Evolutionary conservation across 2,113 vertebrate species (phyloP).

Genomic region (Rousettus leschenaultii): DNA sequence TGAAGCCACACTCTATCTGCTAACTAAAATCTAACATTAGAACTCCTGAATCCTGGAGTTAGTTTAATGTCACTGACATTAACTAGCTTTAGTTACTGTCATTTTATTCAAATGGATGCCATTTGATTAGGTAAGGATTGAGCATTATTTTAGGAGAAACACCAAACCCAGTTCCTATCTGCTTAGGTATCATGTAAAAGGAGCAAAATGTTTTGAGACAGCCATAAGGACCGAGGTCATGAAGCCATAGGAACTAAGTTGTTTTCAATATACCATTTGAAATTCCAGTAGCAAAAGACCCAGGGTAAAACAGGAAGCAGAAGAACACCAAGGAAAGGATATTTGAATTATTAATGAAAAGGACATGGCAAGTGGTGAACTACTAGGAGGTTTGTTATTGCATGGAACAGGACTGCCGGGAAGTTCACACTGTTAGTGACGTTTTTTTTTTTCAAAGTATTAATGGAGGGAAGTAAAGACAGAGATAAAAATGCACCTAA

Average conservation of each 20-base stretch:
- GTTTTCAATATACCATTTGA: background rate
- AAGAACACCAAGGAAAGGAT: background rate
- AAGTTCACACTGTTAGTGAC: conserved; percentile 49
- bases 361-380: background rate
- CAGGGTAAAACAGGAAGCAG: conserved; percentile 1
- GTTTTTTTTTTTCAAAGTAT: conserved; percentile 44
- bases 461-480: conserved; percentile 22
- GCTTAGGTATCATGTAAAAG: conserved; percentile 63
- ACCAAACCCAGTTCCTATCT: conserved; percentile 76
- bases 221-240: background rate
- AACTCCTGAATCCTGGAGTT: conserved; percentile 84
- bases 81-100: conserved; percentile 78
- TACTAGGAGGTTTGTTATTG: conserved; percentile 31
- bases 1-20: conserved; percentile 38
- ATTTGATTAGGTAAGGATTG: conserved; percentile 77
- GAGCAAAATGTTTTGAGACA: background rate
- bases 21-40: conserved; percentile 67
- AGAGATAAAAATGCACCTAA: background rate
- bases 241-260: conserved; percentile 17
- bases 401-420: conserved; percentile 43
- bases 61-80: conserved; percentile 78
- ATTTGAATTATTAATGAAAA: conserved; percentile 4
- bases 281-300: conserved; percentile 21
- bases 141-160: conserved; percentile 71
- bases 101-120: conserved; percentile 82